These are phyloP conservation scores for Clarias macrocephalus DNA, from an alignment of 2,113 vertebrate genomes.

Conservation along the genomic window DNA sequence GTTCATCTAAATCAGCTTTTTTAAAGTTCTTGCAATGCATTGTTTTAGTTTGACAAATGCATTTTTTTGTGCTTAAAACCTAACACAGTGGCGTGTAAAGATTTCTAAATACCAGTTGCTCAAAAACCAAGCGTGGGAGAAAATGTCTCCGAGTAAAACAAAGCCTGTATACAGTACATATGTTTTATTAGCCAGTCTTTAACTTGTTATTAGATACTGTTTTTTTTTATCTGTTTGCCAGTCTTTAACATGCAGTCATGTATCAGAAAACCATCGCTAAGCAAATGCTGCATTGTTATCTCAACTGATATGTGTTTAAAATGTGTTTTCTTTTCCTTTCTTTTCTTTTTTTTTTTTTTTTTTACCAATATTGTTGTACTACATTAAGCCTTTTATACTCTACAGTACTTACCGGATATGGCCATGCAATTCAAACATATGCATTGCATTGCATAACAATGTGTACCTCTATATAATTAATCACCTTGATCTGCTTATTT, in stretches of 20 bases:
- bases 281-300: background rate
- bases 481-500: slow-evolving; percentile 14
- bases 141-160: background rate
- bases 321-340: background rate
- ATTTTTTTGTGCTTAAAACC: background rate
- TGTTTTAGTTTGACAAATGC: background rate
- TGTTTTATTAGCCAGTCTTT: background rate
- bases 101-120: background rate
- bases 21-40: background rate
- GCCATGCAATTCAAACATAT: slow-evolving; percentile 10
- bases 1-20: background rate
- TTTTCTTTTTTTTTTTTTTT: background rate
- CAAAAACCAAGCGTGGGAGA: background rate
- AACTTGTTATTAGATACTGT: background rate
- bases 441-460: background rate
- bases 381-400: background rate
- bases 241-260: background rate
- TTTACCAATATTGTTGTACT: background rate
- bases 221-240: background rate
- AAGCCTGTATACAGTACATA: background rate
- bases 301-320: background rate
- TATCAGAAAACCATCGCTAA: background rate
- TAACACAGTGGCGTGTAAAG: background rate
- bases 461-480: slow-evolving; percentile 15
- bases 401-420: background rate